A percentile compares a stretch with the other conserved stretches of the same genome.
phyloP scores from a whole-genome alignment of 2,797 vertebrate genomes.

The Pseudochaenichthys georgianus region DNA sequence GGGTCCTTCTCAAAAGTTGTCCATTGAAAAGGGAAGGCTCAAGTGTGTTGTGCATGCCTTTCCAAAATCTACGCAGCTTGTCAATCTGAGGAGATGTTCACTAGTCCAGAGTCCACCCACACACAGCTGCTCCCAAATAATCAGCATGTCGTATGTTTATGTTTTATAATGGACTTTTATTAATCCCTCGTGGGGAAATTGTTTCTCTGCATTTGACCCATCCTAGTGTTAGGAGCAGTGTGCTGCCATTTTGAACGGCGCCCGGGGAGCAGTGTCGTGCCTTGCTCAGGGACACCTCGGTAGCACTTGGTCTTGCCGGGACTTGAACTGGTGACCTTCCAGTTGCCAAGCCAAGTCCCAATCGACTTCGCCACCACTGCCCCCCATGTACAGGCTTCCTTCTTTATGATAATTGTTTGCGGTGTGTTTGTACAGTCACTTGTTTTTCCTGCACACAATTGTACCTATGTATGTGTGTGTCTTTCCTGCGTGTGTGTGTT shows the following conservation, averaged over 20 bases:
- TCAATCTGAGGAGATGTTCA: slow-evolving; percentile 64
- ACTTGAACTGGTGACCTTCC: too few relatives aligned
- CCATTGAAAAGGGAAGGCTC: slow-evolving; percentile 29
- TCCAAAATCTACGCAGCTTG: slow-evolving; percentile 52
- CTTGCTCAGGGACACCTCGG: too few relatives aligned
- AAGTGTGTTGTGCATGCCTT: slow-evolving; percentile 41
- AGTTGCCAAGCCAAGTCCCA: too few relatives aligned
- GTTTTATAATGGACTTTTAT: too few relatives aligned
- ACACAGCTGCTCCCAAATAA: slow-evolving; percentile 76
- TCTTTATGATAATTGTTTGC: slow-evolving; percentile 32
- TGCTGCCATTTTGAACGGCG: too few relatives aligned
- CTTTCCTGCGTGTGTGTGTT: slow-evolving; percentile 16
- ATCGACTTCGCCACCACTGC: too few relatives aligned
- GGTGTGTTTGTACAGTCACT: slow-evolving; percentile 26
- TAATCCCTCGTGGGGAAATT: too few relatives aligned
- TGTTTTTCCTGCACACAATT: slow-evolving; percentile 2
- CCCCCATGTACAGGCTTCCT: slow-evolving; percentile 7
- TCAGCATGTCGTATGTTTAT: slow-evolving; percentile 34
- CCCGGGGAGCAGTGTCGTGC: too few relatives aligned
- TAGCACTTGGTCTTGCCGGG: too few relatives aligned
- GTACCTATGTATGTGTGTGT: slow-evolving; percentile 22
- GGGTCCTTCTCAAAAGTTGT: neutral
- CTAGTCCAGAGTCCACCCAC: slow-evolving; percentile 73
- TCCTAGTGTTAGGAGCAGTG: too few relatives aligned
- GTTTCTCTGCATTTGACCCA: too few relatives aligned